These are phyloP conservation scores for Microcebus murinus DNA, from an alignment of 2,113 vertebrate genomes.

Conservation along the genomic window DNA sequence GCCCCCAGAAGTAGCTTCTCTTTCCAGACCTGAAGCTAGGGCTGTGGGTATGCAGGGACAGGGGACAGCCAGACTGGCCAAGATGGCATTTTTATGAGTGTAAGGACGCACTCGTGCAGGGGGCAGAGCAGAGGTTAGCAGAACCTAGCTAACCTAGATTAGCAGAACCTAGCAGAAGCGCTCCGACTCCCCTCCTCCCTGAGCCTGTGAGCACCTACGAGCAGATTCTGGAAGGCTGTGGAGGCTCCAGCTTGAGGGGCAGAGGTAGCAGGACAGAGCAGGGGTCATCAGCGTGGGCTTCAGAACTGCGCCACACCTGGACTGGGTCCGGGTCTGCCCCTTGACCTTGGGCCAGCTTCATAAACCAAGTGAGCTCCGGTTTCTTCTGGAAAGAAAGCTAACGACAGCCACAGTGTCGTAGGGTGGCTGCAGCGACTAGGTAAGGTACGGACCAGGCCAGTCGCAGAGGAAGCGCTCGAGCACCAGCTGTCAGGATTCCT, in stretches of 20 bases:
- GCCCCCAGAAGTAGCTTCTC: not conserved
- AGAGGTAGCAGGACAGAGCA: too few species aligned
- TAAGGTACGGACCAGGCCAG: not conserved
- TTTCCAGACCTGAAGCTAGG: not conserved
- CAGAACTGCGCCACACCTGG: rapidly evolving
- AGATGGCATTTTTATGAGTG: rapidly evolving
- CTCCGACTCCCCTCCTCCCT: too few species aligned
- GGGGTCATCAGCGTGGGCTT: rapidly evolving
- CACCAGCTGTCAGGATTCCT: rapidly evolving
- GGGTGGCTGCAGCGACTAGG: rapidly evolving
- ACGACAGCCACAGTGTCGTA: rapidly evolving
- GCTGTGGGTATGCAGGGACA: not conserved
- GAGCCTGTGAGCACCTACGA: not conserved
- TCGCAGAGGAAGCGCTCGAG: not conserved
- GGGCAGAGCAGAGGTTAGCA: not conserved
- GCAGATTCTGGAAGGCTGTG: not conserved
- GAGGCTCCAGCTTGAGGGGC: rapidly evolving
- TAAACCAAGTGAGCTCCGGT: not conserved
- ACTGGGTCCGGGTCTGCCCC: not conserved
- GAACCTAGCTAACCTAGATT: not conserved
- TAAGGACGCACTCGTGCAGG: too few species aligned
- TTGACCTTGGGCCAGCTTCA: not conserved
- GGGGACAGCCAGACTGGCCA: too few species aligned
- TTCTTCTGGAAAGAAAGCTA: not conserved
- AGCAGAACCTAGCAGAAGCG: not conserved